Base-by-base conservation (phyloP, 2,888 invertebrate species). In the Morpho helenor region DNA sequence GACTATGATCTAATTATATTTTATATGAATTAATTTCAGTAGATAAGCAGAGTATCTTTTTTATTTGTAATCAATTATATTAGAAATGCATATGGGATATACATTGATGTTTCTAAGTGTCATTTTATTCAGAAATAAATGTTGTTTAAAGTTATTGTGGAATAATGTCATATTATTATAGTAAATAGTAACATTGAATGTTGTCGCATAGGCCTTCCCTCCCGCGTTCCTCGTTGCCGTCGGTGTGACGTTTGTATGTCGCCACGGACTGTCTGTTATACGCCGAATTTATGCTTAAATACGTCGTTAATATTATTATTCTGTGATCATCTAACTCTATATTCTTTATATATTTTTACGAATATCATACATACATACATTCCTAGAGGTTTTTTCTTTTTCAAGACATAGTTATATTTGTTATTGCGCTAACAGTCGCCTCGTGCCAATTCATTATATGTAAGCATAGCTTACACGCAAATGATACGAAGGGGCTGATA, bases 271-370 rank as follows among this genome's bases (percentile, higher is more conserved):
- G 70, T 75, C 75, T 61, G 50, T 56, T 78, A 73, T 71, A 75
- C 80, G 76, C 80, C 66, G 64, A 65, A 64, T 64, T 55, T 59
- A 61, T 56, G 62, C 59, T 58, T 56, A 58, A 76, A 84, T 86
- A 61, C 56, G 84, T 86, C 83, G 58, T 61, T 64, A 66, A 61
- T 65, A 64, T 64, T 85, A 85, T 84, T 63, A 63, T 86, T 83
- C 76, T 88, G 87, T 88, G 87, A 88, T 87, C 84, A 80, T 48
- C 77, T 80, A 82, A 76, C 77, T 81, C 79, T 84, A 72, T 80
- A 77, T 82, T 79, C 81, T 72, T 73, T 56, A 54, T 56, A 53
- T 49, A 79, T 42, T 55, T n/a, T 52, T 49, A 52, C 52, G 78
- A 80, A 81, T 82, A 74, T 84, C 82, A 74, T 16, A 16, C 16